A percentile compares a stretch with the other conserved stretches of the same genome.
phyloP scores from a whole-genome alignment of 2,113 vertebrate species.

The Cairina moschata region DNA sequence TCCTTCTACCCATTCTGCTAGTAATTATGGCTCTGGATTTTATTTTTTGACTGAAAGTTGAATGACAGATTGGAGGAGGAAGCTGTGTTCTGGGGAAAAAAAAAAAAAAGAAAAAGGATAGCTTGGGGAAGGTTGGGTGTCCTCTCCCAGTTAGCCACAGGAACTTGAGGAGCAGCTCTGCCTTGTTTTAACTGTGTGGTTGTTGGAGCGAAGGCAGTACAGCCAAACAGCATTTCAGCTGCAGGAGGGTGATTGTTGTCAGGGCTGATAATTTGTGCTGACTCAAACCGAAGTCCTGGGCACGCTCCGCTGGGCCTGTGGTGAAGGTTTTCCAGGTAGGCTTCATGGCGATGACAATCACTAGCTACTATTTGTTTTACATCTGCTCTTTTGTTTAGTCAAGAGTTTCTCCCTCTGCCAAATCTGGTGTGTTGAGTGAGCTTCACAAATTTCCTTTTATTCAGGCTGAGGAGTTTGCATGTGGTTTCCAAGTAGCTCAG shows the following conservation, averaged over 20 bases:
- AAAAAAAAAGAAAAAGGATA: background rate
- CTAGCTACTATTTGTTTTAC: background rate
- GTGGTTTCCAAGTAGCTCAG: constrained; percentile 37
- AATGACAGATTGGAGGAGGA: background rate
- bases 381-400: background rate
- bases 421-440: background rate
- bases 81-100: background rate
- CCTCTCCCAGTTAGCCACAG: background rate
- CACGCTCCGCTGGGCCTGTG: background rate
- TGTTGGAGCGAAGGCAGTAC: background rate
- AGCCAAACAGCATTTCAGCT: background rate
- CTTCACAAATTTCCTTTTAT: background rate
- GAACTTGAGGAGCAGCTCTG: background rate
- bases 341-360: background rate
- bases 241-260: background rate
- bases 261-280: background rate
- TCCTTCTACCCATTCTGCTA: background rate
- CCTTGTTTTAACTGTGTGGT: background rate
- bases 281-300: background rate
- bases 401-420: background rate
- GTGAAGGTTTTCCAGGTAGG: background rate
- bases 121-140: background rate
- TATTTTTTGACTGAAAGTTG: background rate
- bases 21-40: background rate
- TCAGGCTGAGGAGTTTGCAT: background rate